phyloP scores from a whole-genome alignment of 2,113 vertebrate species.

The Telmatochromis sp. region DNA sequence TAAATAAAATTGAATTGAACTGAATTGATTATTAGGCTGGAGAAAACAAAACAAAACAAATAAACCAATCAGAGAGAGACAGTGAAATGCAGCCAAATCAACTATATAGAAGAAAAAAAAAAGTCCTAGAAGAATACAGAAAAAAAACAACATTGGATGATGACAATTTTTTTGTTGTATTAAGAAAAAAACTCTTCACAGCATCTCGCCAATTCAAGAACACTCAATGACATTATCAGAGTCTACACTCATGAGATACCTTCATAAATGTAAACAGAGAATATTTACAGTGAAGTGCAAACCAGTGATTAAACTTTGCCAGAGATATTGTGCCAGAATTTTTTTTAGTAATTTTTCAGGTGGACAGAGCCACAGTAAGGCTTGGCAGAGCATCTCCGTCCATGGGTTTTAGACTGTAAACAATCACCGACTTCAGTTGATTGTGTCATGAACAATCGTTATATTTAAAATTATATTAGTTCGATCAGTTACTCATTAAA shows the following conservation, averaged over 20 bases:
- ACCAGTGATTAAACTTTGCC: background rate
- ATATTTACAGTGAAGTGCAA: background rate
- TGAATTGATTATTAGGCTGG: background rate
- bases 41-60: background rate
- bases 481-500: background rate
- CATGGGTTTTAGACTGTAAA: background rate
- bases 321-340: background rate
- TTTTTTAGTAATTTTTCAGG: background rate
- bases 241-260: background rate
- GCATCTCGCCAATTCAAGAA: background rate
- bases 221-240: background rate
- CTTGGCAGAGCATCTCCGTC: background rate
- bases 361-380: background rate
- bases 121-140: background rate
- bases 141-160: background rate
- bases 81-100: background rate
- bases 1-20: background rate
- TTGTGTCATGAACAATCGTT: background rate
- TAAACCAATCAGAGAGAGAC: background rate
- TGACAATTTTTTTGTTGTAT: background rate
- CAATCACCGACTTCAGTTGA: background rate
- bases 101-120: rapidly evolving
- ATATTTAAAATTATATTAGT: background rate
- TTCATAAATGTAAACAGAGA: background rate
- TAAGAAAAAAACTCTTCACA: background rate